A percentile compares a stretch with the other conserved stretches of the same genome.
Evolutionary conservation across 2,888 invertebrate species (phyloP).

Genomic region (Lottia gigantea): DNA sequence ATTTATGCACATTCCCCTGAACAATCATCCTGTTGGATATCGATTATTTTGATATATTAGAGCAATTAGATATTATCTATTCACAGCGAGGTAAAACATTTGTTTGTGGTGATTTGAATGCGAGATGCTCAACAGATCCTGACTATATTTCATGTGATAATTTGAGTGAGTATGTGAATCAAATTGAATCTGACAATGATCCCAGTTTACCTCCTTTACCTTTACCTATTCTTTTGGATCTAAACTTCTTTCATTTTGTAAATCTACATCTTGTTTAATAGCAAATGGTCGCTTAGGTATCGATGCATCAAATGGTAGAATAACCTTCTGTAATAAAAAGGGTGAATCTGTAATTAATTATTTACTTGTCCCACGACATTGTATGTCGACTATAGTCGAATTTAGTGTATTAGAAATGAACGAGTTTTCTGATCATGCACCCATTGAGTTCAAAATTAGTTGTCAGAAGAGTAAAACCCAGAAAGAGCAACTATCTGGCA

Average conservation of each 20-base stretch:
- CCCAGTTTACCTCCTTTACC: too few species aligned
- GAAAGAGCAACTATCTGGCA: too few species aligned
- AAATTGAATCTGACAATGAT: not conserved
- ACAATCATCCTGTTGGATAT: slow-evolving; percentile 1
- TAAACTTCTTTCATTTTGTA: not conserved
- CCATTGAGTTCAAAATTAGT: not conserved
- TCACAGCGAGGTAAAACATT: not conserved
- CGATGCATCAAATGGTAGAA: not conserved
- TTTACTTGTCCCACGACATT: not conserved
- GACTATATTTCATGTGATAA: slow-evolving; percentile 13
- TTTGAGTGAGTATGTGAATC: not conserved
- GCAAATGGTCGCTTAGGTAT: slow-evolving; percentile 12
- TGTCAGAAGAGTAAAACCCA: not conserved
- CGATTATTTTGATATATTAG: slow-evolving; percentile 12
- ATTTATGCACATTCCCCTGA: not conserved
- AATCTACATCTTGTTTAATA: slow-evolving; percentile 6
- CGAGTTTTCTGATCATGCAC: not conserved
- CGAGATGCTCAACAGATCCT: not conserved
- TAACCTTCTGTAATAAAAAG: not conserved
- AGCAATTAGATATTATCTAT: not conserved
- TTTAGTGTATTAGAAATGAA: slow-evolving; percentile 9
- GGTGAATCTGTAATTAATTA: slow-evolving; percentile 13
- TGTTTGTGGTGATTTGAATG: slow-evolving; percentile 7
- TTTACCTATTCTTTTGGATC: not conserved
- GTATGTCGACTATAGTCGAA: not conserved